Base-by-base conservation (phyloP, 2,797 vertebrate species). In the Alca torda region DNA sequence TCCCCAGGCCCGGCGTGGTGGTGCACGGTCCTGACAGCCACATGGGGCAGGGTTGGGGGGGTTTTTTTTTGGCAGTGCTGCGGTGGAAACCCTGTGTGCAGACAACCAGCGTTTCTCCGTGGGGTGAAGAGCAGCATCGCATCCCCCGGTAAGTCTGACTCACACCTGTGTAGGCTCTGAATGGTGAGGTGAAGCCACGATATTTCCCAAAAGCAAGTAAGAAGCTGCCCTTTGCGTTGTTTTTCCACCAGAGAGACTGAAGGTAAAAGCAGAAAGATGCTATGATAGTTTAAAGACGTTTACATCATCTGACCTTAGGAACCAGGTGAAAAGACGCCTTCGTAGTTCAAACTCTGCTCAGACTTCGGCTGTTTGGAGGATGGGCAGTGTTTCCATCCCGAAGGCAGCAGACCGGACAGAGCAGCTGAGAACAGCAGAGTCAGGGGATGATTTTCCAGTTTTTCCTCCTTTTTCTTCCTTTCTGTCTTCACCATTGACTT, bases 91-190 rank as follows among this genome's bases (percentile, higher is more conserved):
- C 16, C 33, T 11, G 26, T 4, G 2, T 54, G 46, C 43, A 43
- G 33, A 6, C 4, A 41, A 17, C 1, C 59, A 60, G 12, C 1
- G 0, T 45, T 74, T 61, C 37, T 13, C 51, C 65, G 41, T 57
- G 24, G 18, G 48, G 21, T 21, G 17, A 64, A 54, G 16, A 59
- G 33, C 9, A 75, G 57, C 48, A 51, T 17, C 6, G 2, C 59
- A 12, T 67, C 35, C 51, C 26, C 20, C 0, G 5, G 11, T 59
- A 54, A 54, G 10, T 41, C 33, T 82, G 73, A 48, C 51, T 64
- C 51, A 17, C 17, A 24, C 16, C 60, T 4, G 0, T 16, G 37
- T 8, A 21, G 37, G 23, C 28, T 82, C 67, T 75, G 53, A 70
- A 45, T 5, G 17, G 33, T 16, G 25, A 69, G 56, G 8, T 46